Base-by-base conservation (phyloP, 2,113 vertebrate genomes). In the Junco hyemalis region DNA sequence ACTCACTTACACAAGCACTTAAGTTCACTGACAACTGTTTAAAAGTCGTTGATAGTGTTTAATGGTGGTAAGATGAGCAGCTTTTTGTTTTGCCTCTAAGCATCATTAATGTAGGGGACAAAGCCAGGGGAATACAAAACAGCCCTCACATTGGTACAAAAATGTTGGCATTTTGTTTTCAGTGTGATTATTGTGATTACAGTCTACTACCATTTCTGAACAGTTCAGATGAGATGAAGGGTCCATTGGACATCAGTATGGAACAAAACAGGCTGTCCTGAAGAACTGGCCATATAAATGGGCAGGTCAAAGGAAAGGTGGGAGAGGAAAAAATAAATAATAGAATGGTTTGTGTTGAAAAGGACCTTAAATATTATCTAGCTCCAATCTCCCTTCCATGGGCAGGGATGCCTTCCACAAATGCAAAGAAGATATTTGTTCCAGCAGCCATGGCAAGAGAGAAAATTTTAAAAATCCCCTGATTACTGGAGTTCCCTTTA, bases 51-150 rank as follows among this genome's bases (percentile, higher is more conserved):
- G 91, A 73, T 81, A 90, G 57, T 71, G 65, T 86, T 92, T 97
- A 97, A 94, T 3, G 2, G 51, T 69, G 64, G 51, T 63, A 93
- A 96, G 42, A 96, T 87, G 95, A 90, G 54, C 74, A 71, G 50
- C 35, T 86, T 86, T 92, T 96, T 97, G 74, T 96, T 97, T 97
- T 97, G 54, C 79, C 74, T 95, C 81, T 93, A 57, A 94, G 83
- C 72, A 81, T 63, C 86, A 66, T 77, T 96, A 86, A 92, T 42
- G 65, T 71, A 92, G 63, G 66, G 20, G 79, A 95, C 57, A 95
- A 95, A 96, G 64, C 56, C 83, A 76, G 84, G 85, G 28, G 56
- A 95, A 95, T 93, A 95, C 76, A 93, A 96, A 97, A 85, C 80
- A 96, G 90, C 44, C 61, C 12, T 73, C 74, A 69, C 57, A 71